A percentile compares a stretch with the other conserved stretches of the same genome.
These are phyloP conservation scores for Eidolon helvum DNA, from an alignment of 2,113 vertebrate genomes.

Conservation along the genomic window DNA sequence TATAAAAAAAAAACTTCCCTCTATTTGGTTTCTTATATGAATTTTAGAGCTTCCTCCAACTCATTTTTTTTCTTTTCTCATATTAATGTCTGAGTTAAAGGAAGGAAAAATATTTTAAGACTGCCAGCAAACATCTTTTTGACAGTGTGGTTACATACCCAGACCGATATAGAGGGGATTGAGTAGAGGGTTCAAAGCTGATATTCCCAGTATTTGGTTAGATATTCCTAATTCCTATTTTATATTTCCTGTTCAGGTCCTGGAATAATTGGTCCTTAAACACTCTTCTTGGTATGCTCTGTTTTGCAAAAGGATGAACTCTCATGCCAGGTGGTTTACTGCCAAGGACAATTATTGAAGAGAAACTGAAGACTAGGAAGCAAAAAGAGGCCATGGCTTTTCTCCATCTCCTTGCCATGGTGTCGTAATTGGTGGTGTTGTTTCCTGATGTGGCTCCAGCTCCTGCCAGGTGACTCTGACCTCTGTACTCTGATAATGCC, in stretches of 20 bases:
- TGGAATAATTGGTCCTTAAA: neutral
- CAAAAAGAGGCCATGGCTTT: neutral
- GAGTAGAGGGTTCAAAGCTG: neutral
- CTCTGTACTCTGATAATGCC: neutral
- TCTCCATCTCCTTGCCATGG: neutral
- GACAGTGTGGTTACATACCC: neutral
- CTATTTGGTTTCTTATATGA: neutral
- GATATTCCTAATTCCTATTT: neutral
- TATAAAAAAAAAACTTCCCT: neutral
- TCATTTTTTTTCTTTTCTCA: neutral
- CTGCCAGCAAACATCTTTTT: neutral
- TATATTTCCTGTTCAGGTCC: neutral
- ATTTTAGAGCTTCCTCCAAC: neutral
- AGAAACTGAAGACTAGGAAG: neutral
- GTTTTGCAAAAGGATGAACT: neutral
- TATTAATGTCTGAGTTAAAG: neutral
- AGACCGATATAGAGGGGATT: neutral
- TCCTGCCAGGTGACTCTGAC: neutral
- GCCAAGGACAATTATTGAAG: neutral
- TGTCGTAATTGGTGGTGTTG: neutral
- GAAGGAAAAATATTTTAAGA: neutral
- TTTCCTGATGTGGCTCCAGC: neutral
- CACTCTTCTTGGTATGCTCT: neutral
- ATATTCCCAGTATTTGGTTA: neutral
- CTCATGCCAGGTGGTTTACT: neutral